phyloP scores from a whole-genome alignment of 2,888 invertebrate species.

The Pemphredon lugubris region DNA sequence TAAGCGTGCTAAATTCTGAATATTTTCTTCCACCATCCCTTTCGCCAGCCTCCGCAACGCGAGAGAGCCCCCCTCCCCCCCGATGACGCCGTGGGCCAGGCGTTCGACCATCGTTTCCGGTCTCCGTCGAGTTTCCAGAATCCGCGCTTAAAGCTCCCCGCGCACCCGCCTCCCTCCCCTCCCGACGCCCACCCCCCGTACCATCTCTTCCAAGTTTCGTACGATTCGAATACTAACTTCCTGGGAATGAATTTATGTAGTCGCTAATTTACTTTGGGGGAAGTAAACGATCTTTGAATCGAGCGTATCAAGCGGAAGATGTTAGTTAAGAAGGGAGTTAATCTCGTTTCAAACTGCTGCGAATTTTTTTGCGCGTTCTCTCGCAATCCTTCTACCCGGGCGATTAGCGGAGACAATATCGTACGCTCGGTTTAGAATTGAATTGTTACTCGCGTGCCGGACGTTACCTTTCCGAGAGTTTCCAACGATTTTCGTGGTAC shows the following conservation, averaged over 20 bases:
- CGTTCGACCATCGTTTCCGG: slow-evolving; percentile 38
- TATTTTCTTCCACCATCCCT: slow-evolving; percentile 65
- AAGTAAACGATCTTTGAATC: slow-evolving; percentile 56
- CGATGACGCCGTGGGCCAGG: too few species aligned
- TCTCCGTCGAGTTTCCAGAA: slow-evolving; percentile 18
- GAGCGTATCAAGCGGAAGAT: slow-evolving; percentile 37
- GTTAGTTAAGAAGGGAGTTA: slow-evolving; percentile 43
- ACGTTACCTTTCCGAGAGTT: too few species aligned
- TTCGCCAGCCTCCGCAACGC: slow-evolving; percentile 26
- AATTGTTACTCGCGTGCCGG: too few species aligned
- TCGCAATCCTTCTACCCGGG: too few species aligned
- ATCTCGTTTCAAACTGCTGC: too few species aligned
- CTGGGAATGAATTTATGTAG: slow-evolving; percentile 57
- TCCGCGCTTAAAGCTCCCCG: slow-evolving; percentile 17
- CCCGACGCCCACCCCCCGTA: background rate
- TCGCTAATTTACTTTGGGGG: slow-evolving; percentile 53
- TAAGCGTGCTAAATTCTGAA: slow-evolving; percentile 73
- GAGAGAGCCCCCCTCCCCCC: too few species aligned
- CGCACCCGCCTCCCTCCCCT: too few species aligned
- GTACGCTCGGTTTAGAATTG: too few species aligned
- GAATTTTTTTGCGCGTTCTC: too few species aligned
- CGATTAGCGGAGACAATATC: too few species aligned
- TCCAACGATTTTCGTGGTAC: background rate
- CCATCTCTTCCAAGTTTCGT: slow-evolving; percentile 31
- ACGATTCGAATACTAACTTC: slow-evolving; percentile 53